Conservation (phyloP, 1,140 invertebrate genomes). For the Leguminivora glycinivorella region DNA sequence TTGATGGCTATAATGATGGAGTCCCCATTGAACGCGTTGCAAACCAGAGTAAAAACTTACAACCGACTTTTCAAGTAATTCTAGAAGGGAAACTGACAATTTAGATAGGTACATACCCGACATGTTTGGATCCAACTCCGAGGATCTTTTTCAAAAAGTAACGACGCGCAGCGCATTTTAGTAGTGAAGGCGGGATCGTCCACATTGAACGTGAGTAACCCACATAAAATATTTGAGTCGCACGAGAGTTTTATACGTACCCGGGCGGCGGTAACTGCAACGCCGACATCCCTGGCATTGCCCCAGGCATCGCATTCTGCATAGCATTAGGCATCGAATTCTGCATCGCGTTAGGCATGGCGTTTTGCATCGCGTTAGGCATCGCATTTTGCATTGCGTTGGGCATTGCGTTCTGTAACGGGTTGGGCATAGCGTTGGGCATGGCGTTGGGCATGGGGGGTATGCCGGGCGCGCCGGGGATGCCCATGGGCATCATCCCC, state of each 20-base stretch:
- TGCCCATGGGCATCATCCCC: conserved; percentile 80
- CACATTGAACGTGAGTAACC: too few species aligned
- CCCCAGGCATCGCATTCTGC: conserved; percentile 61
- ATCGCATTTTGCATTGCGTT: conserved; percentile 80
- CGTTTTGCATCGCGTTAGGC: conserved; percentile 80
- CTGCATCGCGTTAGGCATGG: conserved; percentile 71
- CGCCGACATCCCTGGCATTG: conserved; percentile 71
- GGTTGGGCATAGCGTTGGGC: conserved; percentile 73
- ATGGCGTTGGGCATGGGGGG: conserved; percentile 60
- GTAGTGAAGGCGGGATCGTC: too few species aligned
- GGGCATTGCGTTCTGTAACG: conserved; percentile 80
- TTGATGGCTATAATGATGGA: too few species aligned
- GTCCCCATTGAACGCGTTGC: too few species aligned
- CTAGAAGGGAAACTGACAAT: too few species aligned
- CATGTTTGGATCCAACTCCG: too few species aligned
- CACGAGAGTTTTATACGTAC: conserved; percentile 36
- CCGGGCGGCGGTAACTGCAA: conserved; percentile 69
- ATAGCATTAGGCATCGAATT: conserved; percentile 80
- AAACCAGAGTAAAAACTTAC: too few species aligned
- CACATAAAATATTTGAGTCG: too few species aligned
- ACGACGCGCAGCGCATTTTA: too few species aligned
- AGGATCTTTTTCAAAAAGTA: too few species aligned
- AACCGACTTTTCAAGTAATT: too few species aligned
- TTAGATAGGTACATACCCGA: too few species aligned
- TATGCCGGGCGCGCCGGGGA: conserved; percentile 81